phyloP scores from a whole-genome alignment of 2,113 vertebrate genomes.

The Perca flavescens region DNA sequence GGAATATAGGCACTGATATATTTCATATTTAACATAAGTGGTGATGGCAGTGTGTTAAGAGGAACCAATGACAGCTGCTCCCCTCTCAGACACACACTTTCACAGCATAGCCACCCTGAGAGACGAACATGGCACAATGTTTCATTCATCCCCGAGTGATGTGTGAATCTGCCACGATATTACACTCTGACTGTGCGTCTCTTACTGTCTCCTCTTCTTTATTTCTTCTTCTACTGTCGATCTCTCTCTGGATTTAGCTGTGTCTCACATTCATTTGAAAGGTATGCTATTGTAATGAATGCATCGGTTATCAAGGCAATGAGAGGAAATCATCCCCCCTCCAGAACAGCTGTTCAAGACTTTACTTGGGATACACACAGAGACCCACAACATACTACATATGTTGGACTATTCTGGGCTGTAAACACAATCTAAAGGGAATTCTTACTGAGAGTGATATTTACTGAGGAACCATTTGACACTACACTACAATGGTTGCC shows the following conservation, averaged over 20 bases:
- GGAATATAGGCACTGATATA: conserved; percentile 50
- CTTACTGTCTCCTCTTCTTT: conserved; percentile 62
- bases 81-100: conserved; percentile 53
- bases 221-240: conserved; percentile 52
- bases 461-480: conserved; percentile 3
- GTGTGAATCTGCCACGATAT: conserved; percentile 67
- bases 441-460: conserved; percentile 25
- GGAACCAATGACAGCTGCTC: conserved; percentile 73
- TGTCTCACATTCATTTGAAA: conserved; percentile 55
- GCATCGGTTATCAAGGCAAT: conserved; percentile 58
- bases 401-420: conserved; percentile 48
- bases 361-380: conserved; percentile 39
- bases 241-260: conserved; percentile 62
- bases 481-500: neutral
- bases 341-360: conserved; percentile 31
- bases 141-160: conserved; percentile 64
- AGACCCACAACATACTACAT: conserved; percentile 9
- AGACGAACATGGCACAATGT: conserved; percentile 58
- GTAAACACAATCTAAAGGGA: conserved; percentile 31
- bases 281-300: conserved; percentile 49
- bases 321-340: conserved; percentile 49
- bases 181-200: conserved; percentile 58
- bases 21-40: conserved; percentile 74
- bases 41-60: conserved; percentile 70
- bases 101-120: conserved; percentile 63